Conservation (phyloP, 2,113 vertebrate genomes). For the Daboia siamensis region DNA sequence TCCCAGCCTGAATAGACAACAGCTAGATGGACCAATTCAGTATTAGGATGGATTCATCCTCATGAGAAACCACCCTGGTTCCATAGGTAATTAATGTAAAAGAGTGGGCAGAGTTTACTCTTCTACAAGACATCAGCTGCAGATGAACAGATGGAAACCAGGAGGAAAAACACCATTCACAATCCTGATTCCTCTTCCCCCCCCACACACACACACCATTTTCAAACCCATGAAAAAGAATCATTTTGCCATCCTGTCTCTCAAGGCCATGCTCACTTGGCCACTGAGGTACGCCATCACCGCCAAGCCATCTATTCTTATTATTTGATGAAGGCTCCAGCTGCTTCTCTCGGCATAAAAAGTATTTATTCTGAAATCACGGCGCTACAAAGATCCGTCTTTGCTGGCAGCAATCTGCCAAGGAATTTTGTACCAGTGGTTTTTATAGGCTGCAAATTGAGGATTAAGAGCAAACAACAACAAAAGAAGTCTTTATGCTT, state of each 20-base stretch:
- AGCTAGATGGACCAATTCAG: background rate
- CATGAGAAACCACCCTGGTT: background rate
- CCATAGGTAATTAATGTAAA: background rate
- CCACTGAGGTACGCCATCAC: background rate
- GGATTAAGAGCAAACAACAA: constrained; percentile 28
- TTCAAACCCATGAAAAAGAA: background rate
- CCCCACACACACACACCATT: background rate
- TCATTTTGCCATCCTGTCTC: background rate
- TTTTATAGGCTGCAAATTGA: constrained; percentile 7
- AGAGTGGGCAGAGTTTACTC: background rate
- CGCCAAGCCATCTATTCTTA: background rate
- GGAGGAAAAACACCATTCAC: background rate
- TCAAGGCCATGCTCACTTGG: background rate
- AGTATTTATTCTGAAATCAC: background rate
- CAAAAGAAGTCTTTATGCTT: background rate
- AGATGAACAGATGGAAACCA: background rate
- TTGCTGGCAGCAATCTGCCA: constrained; percentile 6
- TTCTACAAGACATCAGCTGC: background rate
- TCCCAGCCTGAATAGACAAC: background rate
- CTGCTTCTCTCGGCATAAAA: constrained; percentile 7
- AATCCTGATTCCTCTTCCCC: background rate
- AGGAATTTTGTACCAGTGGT: background rate
- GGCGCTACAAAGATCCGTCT: constrained; percentile 1
- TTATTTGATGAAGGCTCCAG: constrained; percentile 10
- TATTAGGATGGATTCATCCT: background rate